A percentile compares a stretch with the other conserved stretches of the same genome.
These are phyloP conservation scores for Leptestheria dahalacensis DNA, from an alignment of 1,140 invertebrate species.

Conservation along the genomic window DNA sequence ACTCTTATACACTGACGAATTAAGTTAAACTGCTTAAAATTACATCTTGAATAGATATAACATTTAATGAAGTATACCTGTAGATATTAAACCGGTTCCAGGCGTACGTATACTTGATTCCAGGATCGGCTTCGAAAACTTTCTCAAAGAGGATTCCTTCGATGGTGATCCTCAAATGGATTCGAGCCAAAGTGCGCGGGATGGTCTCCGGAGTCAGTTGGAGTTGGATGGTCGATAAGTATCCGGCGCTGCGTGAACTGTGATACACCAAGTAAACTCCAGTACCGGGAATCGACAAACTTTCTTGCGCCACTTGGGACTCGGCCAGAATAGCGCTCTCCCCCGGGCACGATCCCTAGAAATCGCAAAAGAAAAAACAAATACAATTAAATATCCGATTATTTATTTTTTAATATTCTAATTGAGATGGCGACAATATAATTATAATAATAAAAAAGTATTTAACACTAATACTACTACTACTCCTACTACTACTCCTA, in stretches of 20 bases:
- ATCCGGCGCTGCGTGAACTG: constrained; percentile 78
- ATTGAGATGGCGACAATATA: too few species aligned
- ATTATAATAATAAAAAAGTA: too few species aligned
- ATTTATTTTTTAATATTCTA: too few species aligned
- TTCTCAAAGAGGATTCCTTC: constrained; percentile 81
- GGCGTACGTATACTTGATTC: constrained; percentile 83
- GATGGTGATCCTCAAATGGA: constrained; percentile 75
- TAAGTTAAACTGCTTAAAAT: not conserved
- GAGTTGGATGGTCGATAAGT: constrained; percentile 84
- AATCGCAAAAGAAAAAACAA: not conserved
- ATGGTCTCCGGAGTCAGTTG: constrained; percentile 76
- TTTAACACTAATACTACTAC: too few species aligned
- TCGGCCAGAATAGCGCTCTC: constrained; percentile 70
- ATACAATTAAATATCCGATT: too few species aligned
- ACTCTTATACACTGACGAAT: too few species aligned
- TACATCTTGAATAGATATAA: constrained; percentile 14
- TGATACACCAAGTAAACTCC: constrained; percentile 87
- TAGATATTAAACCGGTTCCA: constrained; percentile 97
- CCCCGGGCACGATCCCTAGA: constrained; percentile 64
- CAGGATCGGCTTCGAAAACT: constrained; percentile 87
- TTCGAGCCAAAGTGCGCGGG: constrained; percentile 60
- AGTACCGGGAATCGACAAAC: constrained; percentile 78
- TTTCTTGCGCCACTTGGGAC: constrained; percentile 90
- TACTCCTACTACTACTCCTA: too few species aligned
- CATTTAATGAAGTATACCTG: constrained; percentile 31